Base-by-base conservation (phyloP, 1,140 invertebrate genomes). In the Hylyphantes graminicola region DNA sequence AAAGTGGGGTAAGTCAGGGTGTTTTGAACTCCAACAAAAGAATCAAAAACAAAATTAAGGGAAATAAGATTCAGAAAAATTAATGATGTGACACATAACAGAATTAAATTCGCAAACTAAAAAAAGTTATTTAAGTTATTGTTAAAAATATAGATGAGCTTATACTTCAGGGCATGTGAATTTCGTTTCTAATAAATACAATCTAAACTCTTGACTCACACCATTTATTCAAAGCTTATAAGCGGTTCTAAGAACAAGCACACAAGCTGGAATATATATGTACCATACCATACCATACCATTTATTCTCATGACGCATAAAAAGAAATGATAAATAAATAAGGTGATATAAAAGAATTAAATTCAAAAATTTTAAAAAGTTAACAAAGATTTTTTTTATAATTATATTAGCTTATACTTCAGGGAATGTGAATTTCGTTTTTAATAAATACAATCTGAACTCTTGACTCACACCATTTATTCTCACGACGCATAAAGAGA, bases 261-360 rank as follows among this genome's bases (percentile, higher is more conserved):
- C n/a, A n/a, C n/a, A n/a, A n/a, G n/a, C n/a, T n/a, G n/a, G n/a
- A n/a, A n/a, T n/a, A n/a, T n/a, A n/a, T n/a, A n/a, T n/a, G n/a
- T n/a, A n/a, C n/a, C n/a, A n/a, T n/a, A n/a, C n/a, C n/a, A n/a
- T n/a, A n/a, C n/a, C n/a, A n/a, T 57, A 57, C 63, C n/a, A n/a
- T 10, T 75, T 2, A 6, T 65, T 11, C 2, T 63, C 12, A 0
- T 10, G 63, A 9, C 21, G 7, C 8, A 5, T 7, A 11, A 64
- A 75, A n/a, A 51, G 59, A 48, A 81, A 72, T 81, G 57, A 61
- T 50, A 54, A n/a, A n/a, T n/a, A n/a, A n/a, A n/a, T n/a, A n/a
- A n/a, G n/a, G n/a, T n/a, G n/a, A n/a, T n/a, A n/a, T n/a, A n/a
- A n/a, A n/a, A n/a, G n/a, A n/a, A n/a, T n/a, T n/a, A n/a, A n/a